Evolutionary conservation across 2,797 vertebrate species (phyloP), one percentile per base, ranked within the genome.

Genomic region (Leucoraja ocellata): DNA sequence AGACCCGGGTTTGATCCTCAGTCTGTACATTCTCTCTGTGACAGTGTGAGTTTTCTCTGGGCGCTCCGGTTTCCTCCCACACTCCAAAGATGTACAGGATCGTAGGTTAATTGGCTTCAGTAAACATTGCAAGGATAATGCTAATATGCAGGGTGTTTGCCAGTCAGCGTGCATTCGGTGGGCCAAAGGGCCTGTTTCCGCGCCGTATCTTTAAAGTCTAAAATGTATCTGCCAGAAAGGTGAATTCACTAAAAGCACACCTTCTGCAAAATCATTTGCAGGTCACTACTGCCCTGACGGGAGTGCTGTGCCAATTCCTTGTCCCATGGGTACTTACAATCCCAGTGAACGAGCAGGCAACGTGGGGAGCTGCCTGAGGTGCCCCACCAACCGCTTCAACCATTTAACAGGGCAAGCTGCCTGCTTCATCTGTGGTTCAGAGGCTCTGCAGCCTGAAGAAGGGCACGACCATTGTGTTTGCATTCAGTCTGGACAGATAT

Each of bases 341-440:
- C 94, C 96, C 0, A 61, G 79, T 9, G 94, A 80, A 71, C 95
- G 94, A 93, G 95, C 95, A 0, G 93, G 90, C 13, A 95, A 94
- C 1, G 2, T 94, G 0, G 93, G 93, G 18, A 79, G 54, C 93
- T 99, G 98, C 95, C 93, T 96, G 63, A 95, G 93, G 4, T 99
- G 98, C 94, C 98, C 98, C 0, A 94, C 94, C 65, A 95, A 96
- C 46, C 97, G 98, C 95, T 99, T 98, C 94, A 98, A 96, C 81
- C 96, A 96, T 18, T 94, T 95, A 94, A 94, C 96, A 0, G 97
- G 96, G 21, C 96, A 98, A 93, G 46, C 94, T 2, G 95, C 96
- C 0, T 96, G 97, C 0, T 93, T 97, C 6, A 96, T 97, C 0
- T 99, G 98, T 28, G 98, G 98, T 32, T 95, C 96, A 0, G 94